Conservation (phyloP, 1,140 invertebrate genomes). For the Heliconius nattereri region DNA sequence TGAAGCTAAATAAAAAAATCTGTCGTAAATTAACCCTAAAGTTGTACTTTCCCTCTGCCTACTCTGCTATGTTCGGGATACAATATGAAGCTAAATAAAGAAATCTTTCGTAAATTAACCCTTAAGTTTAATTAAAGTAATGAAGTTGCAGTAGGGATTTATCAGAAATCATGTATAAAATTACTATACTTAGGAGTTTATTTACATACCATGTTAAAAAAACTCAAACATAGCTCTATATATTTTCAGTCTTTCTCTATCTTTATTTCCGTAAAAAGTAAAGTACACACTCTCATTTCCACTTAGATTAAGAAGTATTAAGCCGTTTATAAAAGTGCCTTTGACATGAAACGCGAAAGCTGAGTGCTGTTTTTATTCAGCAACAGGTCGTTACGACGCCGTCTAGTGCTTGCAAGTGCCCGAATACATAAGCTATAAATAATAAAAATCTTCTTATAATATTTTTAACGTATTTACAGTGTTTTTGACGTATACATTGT, state of each 20-base stretch:
- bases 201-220: background rate
- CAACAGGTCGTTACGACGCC: constrained; percentile 10
- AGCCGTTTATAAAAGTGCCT: constrained; percentile 14
- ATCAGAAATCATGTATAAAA: too few species aligned
- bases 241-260: background rate
- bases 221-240: background rate
- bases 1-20: too few species aligned
- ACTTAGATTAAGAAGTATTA: constrained; percentile 14
- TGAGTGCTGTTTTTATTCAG: constrained; percentile 10
- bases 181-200: too few species aligned
- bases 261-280: background rate
- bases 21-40: too few species aligned
- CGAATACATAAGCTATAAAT: background rate
- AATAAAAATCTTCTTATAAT: background rate
- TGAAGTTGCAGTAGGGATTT: too few species aligned
- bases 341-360: background rate
- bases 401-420: background rate
- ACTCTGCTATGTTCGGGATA: too few species aligned
- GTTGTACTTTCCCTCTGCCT: too few species aligned
- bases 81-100: too few species aligned
- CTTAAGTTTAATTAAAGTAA: too few species aligned
- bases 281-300: background rate
- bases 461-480: too few species aligned
- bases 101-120: too few species aligned
- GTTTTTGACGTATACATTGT: too few species aligned